Percentiles rank a stretch among this genome's conserved stretches.
Conservation (phyloP, 2,888 invertebrate species). For the Cyclophora punctaria region DNA sequence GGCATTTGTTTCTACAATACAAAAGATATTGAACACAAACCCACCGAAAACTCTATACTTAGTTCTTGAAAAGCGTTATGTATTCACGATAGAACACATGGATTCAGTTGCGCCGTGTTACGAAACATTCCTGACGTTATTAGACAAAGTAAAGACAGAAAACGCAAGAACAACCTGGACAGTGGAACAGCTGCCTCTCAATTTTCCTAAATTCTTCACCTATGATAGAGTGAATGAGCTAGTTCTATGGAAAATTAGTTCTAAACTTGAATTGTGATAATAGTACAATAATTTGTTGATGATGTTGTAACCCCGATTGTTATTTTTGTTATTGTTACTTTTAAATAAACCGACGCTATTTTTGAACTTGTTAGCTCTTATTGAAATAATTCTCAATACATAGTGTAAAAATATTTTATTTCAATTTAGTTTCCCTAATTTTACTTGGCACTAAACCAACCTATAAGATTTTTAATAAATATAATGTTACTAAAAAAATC, state of each 20-base stretch:
- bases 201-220: conserved; percentile 87
- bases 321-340: background rate
- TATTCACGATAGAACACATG: conserved; percentile 86
- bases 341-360: background rate
- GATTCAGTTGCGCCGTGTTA: conserved; percentile 91
- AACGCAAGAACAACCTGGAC: conserved; percentile 67
- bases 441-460: conserved; percentile 17
- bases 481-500: conserved; percentile 13
- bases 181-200: conserved; percentile 77
- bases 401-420: conserved; percentile 25
- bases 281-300: background rate
- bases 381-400: background rate
- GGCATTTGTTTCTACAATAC: conserved; percentile 83
- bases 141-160: conserved; percentile 66
- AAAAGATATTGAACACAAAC: conserved; percentile 76
- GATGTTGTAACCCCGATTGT: background rate
- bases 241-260: conserved; percentile 81
- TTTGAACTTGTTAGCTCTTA: background rate
- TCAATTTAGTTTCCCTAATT: conserved; percentile 28
- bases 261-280: conserved; percentile 44
- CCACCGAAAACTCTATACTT: conserved; percentile 80
- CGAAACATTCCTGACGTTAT: conserved; percentile 83
- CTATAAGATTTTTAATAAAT: conserved; percentile 15
- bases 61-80: conserved; percentile 89
- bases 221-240: conserved; percentile 87